Evolutionary conservation across 2,113 vertebrate genomes (phyloP).

Genomic region (Embiotoca jacksoni): DNA sequence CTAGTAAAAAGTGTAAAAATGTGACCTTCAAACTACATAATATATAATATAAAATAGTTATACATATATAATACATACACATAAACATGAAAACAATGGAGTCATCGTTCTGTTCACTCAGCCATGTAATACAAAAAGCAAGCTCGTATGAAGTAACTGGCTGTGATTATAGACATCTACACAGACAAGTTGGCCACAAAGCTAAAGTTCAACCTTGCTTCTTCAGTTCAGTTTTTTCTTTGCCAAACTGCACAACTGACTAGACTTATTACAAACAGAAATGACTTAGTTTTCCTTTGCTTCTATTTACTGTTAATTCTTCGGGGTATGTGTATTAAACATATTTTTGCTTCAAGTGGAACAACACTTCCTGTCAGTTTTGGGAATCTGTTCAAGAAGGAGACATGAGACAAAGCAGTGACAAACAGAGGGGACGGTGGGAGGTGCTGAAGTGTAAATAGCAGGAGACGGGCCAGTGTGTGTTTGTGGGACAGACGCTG

Average conservation of each 20-base stretch:
- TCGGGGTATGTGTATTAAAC: background rate
- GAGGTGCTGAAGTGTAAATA: background rate
- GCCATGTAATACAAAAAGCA: background rate
- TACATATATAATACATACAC: too few relatives aligned
- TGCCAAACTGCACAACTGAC: background rate
- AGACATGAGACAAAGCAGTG: background rate
- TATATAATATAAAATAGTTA: too few relatives aligned
- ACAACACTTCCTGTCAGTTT: background rate
- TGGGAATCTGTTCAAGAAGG: background rate
- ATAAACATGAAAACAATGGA: too few relatives aligned
- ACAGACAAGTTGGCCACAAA: too few relatives aligned
- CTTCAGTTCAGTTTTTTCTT: too few relatives aligned
- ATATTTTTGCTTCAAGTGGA: background rate
- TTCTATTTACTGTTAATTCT: background rate
- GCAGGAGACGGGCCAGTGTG: background rate
- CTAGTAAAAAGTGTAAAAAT: too few relatives aligned
- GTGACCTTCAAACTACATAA: too few relatives aligned
- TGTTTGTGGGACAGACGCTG: constrained; percentile 6
- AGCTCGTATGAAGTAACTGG: too few relatives aligned
- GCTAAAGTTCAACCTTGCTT: too few relatives aligned
- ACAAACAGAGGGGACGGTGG: too few relatives aligned
- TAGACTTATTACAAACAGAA: background rate
- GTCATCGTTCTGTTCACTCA: background rate
- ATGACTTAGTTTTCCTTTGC: too few relatives aligned
- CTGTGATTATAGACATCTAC: too few relatives aligned